phyloP scores from a whole-genome alignment of 2,797 vertebrate genomes.

The Apogon hyalosoma region DNA sequence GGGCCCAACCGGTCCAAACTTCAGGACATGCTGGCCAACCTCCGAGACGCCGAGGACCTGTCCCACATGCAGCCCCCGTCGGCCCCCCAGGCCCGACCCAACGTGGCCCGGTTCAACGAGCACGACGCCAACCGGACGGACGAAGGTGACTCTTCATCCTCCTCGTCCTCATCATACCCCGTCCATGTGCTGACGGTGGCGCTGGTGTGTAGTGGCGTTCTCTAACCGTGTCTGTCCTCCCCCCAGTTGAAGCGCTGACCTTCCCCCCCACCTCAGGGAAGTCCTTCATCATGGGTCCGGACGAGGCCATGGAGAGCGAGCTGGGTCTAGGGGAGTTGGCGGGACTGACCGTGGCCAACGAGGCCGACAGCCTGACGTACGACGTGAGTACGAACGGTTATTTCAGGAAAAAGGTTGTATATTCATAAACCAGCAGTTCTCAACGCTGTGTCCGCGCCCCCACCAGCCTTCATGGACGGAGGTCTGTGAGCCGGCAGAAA shows the following conservation, averaged over 20 bases:
- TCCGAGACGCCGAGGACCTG: slow-evolving; percentile 95
- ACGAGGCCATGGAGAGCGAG: slow-evolving; percentile 94
- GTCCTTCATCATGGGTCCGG: slow-evolving; percentile 95
- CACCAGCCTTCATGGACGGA: no score
- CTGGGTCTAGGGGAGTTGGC: slow-evolving; percentile 96
- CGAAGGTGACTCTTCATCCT: slow-evolving; percentile 84
- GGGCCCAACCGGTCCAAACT: slow-evolving; percentile 98
- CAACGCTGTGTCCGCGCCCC: no score
- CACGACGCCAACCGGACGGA: slow-evolving; percentile 93
- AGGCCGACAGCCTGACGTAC: slow-evolving; percentile 93
- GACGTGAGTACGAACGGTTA: slow-evolving; percentile 87
- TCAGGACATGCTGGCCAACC: slow-evolving; percentile 99
- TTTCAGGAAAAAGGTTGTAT: no score
- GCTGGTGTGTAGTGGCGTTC: no score
- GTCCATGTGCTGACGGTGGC: neutral
- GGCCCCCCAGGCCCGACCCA: slow-evolving; percentile 89
- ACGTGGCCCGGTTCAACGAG: slow-evolving; percentile 90
- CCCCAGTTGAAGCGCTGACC: slow-evolving; percentile 93
- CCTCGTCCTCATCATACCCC: no score
- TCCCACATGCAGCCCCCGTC: slow-evolving; percentile 95
- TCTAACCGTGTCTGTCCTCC: neutral
- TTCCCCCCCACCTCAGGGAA: slow-evolving; percentile 97
- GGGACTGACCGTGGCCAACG: slow-evolving; percentile 97
- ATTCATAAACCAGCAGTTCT: no score
- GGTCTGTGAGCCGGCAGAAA: no score